Conservation (phyloP, 2,797 vertebrate genomes). For the Tauraco hartlaubi region DNA sequence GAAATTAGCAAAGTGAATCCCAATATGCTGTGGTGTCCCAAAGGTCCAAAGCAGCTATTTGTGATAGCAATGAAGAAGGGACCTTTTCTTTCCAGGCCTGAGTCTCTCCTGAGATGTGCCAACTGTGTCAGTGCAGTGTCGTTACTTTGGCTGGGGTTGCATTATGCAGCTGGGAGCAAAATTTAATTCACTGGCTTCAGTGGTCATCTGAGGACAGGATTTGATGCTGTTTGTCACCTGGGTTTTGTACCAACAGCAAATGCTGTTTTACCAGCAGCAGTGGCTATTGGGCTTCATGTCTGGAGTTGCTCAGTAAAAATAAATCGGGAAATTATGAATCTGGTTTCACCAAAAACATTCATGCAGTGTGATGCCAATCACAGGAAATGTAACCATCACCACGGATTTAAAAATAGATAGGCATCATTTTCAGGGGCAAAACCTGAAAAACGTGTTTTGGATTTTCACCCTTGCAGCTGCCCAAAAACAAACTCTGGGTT, state of each 20-base stretch:
- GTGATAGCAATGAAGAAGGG: background rate
- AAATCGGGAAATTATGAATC: background rate
- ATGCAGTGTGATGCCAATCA: background rate
- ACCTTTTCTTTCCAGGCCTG: background rate
- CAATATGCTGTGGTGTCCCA: background rate
- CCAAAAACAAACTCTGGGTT: background rate
- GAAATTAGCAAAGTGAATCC: background rate
- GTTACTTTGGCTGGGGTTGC: background rate
- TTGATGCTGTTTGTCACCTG: background rate
- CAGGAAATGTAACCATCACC: background rate
- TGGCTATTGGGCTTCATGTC: background rate
- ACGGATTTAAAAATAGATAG: background rate
- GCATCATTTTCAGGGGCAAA: background rate
- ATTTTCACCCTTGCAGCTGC: background rate
- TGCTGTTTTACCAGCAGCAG: background rate
- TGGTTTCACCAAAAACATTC: background rate
- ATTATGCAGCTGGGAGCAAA: background rate
- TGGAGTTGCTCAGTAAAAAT: background rate
- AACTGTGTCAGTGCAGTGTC: background rate
- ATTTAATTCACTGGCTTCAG: background rate
- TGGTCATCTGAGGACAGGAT: background rate
- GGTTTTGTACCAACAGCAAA: background rate
- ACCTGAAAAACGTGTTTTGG: background rate
- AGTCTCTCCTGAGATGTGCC: constrained; percentile 24
- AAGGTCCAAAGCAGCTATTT: background rate